A percentile compares a stretch with the other conserved stretches of the same genome.
Evolutionary conservation across 2,797 vertebrate species (phyloP).

Genomic region (Adelosebastes latens): DNA sequence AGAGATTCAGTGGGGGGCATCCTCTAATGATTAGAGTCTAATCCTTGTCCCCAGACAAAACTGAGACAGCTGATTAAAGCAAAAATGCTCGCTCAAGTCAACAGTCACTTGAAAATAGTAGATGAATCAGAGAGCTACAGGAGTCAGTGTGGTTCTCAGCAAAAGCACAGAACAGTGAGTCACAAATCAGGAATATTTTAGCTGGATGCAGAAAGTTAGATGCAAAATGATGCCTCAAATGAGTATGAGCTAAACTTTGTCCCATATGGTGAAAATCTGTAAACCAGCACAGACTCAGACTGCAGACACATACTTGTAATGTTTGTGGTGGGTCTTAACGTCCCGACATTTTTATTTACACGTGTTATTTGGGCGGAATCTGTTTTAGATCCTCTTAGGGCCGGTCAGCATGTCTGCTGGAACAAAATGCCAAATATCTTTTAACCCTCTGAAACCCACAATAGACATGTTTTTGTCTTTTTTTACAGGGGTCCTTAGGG

Average conservation of each 20-base stretch:
- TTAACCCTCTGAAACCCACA: not conserved
- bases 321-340: conserved; percentile 37
- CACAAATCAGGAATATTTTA: conserved; percentile 1
- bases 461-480: too few relatives aligned
- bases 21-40: conserved; percentile 23
- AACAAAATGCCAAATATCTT: conserved; percentile 27
- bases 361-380: conserved; percentile 12
- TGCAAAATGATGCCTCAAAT: not conserved
- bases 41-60: conserved; percentile 52
- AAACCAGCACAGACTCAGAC: conserved; percentile 39
- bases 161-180: not conserved
- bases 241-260: conserved; percentile 10
- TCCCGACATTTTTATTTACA: conserved; percentile 42
- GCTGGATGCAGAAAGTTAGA: not conserved
- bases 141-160: not conserved
- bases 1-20: conserved; percentile 35
- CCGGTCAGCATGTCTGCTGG: conserved; percentile 20
- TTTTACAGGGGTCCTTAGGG: not conserved
- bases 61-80: conserved; percentile 51
- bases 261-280: not conserved
- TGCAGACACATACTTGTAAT: conserved; percentile 26
- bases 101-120: conserved; percentile 29
- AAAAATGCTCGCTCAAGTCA: conserved; percentile 28
- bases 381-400: conserved; percentile 42
- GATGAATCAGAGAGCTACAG: conserved; percentile 2